Base-by-base conservation (phyloP, 2,888 invertebrate genomes). In the Apomyelois bistriatella region DNA sequence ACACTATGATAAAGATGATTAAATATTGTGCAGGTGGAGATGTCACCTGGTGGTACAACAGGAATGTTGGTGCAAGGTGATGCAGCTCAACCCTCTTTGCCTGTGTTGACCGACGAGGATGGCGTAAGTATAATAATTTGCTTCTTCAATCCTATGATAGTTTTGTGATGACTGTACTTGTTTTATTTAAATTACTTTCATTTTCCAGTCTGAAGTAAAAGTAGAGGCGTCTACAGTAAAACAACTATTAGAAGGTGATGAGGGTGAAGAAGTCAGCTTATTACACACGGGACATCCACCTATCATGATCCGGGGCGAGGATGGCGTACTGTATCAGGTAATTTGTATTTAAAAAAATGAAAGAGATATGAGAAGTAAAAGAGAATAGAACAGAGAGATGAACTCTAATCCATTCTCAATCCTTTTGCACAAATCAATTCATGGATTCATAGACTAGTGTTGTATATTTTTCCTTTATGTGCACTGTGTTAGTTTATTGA, bases 241-340 rank as follows among this genome's bases (percentile, higher is more conserved):
- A 48, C 92, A 92, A 17, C 76, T 92, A 54, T 69, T 91, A 30
- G 82, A 89, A 42, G 85, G 74, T n/a, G 88, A 85, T 17, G 87
- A 86, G 0, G 79, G 79, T 1, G 88, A 85, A 40, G 89, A 85
- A 56, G 88, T 84, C n/a, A 72, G 72, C 3, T 64, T 84, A 48
- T 59, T 85, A 55, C 84, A 82, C 64, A 57, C 82, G 1, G 80
- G 75, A 2, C 92, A 93, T 28, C 91, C 93, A 57, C 93, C 96
- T 12, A 92, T 96, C 58, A 93, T 96, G 69, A 95, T 96, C 38
- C 94, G 95, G 0, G 96, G 96, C 0, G 96, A 96, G 64, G 96
- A 96, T 70, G 96, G 96, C n/a, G 93, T 94, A 0, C 91, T 95
- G 8, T 95, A 94, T 75, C 94, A 95, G 85, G 93, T 93, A 59